Evolutionary conservation across 2,797 vertebrate genomes (phyloP), one percentile per base, ranked within the genome.

Genomic region (Sebastes ruberrimus): DNA sequence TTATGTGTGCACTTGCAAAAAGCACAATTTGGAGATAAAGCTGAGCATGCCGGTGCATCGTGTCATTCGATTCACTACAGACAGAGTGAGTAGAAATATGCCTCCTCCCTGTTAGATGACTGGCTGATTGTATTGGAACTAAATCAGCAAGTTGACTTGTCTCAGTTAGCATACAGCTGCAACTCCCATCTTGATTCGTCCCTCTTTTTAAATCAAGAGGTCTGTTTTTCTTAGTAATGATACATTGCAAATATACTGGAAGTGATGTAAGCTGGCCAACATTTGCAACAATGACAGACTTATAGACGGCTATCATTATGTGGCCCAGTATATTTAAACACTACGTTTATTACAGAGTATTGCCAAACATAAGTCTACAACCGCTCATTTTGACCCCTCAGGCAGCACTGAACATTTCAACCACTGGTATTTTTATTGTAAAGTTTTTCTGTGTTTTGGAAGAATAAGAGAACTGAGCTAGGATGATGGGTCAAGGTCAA

Each of bases 281-380:
- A 66, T 86, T 69, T 60, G 32, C 32, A 82, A 78, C 78, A 56
- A 81, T 68, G 80, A 71, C 76, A 57, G 68, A 70, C 57, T 32
- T 20, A 49, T 65, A 76, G 57, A 83, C 49, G 14, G 42, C 78
- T 80, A 38, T 80, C 53, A 82, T 91, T 88, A 87, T 80, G 73
- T 76, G 60, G 74, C 68, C 49, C 22, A 38, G 64, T 57, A 84
- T 59, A 76, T 69, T 69, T 65, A 74, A 86, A 83, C 65, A 55
- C 80, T 71, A 20, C 1, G 10, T 80, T 85, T 80, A 80, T 75
- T 76, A 61, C 56, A 84, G 71, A 76, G 74, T 8, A 2, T 73
- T 71, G 57, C 55, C 64, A 79, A 74, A 76, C 72, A 86, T 57
- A 55, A 27, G 67, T 71, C 52, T 76, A 5, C 72, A 77, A 71